phyloP scores from a whole-genome alignment of 2,797 vertebrate species.

The Phylloscopus collybita region DNA sequence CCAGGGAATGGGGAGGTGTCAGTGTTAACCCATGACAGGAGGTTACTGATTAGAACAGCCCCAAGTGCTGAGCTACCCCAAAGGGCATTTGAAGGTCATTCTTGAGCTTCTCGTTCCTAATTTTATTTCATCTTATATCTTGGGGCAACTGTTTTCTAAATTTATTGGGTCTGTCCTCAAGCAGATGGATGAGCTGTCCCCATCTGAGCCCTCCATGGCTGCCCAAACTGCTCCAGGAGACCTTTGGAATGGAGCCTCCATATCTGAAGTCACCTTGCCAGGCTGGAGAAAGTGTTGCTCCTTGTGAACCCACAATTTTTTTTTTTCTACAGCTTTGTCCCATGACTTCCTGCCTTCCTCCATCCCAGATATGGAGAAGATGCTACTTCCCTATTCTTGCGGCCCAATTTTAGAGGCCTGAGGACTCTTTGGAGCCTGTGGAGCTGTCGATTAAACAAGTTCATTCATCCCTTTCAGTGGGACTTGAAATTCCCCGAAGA shows the following conservation, averaged over 20 bases:
- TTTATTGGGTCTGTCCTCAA: neutral
- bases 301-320: neutral
- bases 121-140: neutral
- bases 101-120: neutral
- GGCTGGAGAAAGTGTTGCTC: neutral
- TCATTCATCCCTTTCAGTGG: neutral
- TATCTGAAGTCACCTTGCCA: neutral
- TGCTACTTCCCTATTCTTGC: neutral
- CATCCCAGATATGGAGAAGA: neutral
- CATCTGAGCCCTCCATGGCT: neutral
- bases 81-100: slow-evolving; percentile 53
- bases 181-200: neutral
- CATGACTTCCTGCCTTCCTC: neutral
- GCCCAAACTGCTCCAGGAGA: neutral
- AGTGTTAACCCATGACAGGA: neutral
- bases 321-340: no score
- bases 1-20: neutral
- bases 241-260: neutral
- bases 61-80: neutral
- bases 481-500: neutral
- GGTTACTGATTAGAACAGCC: slow-evolving; percentile 45
- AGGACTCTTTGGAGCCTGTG: neutral
- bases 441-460: neutral
- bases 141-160: neutral
- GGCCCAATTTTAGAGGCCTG: neutral